A percentile compares a stretch with the other conserved stretches of the same genome.
These are phyloP conservation scores for Agonopterix subpropinquella DNA, from an alignment of 2,888 invertebrate species.

Conservation along the genomic window DNA sequence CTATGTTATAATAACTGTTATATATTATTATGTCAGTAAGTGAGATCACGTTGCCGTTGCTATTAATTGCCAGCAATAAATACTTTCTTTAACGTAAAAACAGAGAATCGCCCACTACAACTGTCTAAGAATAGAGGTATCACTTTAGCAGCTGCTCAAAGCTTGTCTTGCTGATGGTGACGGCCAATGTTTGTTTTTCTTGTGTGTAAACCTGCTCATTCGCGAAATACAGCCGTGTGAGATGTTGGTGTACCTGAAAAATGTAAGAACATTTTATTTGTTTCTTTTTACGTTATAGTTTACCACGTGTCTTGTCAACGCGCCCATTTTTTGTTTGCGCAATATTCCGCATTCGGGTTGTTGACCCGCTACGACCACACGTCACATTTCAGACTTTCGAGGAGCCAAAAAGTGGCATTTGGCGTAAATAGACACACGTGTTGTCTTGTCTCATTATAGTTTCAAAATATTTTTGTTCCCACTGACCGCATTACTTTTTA, in stretches of 20 bases:
- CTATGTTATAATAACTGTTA: too few relatives aligned
- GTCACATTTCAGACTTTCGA: neutral
- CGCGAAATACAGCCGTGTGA: constrained; percentile 8
- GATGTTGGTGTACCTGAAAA: constrained; percentile 50
- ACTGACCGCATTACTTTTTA: constrained; percentile 37
- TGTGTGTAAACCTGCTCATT: constrained; percentile 5
- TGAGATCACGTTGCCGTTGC: too few relatives aligned
- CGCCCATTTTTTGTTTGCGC: constrained; percentile 1
- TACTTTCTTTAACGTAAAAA: neutral
- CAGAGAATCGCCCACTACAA: neutral
- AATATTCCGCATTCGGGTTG: neutral
- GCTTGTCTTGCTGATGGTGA: constrained; percentile 14
- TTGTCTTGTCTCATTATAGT: constrained; percentile 23
- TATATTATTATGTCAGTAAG: too few relatives aligned
- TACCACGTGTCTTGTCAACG: neutral
- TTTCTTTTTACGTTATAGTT: neutral
- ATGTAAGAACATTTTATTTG: constrained; percentile 31
- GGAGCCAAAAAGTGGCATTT: neutral
- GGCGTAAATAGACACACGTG: constrained; percentile 27
- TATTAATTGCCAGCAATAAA: too few relatives aligned
- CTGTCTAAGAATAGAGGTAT: constrained; percentile 7
- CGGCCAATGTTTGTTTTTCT: constrained; percentile 19
- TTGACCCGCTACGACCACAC: constrained; percentile 4
- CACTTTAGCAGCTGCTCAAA: constrained; percentile 5
- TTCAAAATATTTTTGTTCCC: constrained; percentile 35